A percentile compares a stretch with the other conserved stretches of the same genome.
Evolutionary conservation across 92 coral and sea anemone species (phyloP).

Genomic region (Palythoa caribaeorum): DNA sequence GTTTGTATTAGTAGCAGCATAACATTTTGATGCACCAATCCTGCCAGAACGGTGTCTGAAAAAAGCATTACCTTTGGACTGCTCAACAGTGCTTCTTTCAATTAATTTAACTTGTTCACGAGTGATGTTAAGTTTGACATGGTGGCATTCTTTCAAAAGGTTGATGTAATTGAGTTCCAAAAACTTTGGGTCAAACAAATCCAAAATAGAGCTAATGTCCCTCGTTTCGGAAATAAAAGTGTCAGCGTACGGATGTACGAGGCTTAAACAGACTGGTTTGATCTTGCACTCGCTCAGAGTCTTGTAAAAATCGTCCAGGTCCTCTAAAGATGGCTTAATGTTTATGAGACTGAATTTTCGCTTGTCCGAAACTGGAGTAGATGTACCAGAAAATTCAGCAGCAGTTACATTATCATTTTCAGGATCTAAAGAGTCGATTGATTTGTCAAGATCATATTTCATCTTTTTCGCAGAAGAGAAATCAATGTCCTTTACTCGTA

Average conservation of each 20-base stretch:
- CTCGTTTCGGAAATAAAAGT: slow-evolving; percentile 42
- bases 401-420: background rate
- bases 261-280: slow-evolving; percentile 38
- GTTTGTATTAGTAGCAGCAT: background rate
- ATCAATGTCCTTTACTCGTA: slow-evolving; percentile 59
- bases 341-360: background rate
- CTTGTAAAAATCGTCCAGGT: slow-evolving; percentile 46
- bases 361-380: too few relatives aligned
- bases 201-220: slow-evolving; percentile 40
- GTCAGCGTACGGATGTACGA: slow-evolving; percentile 31
- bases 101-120: background rate
- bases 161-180: background rate
- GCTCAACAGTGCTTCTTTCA: background rate
- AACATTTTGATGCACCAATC: background rate
- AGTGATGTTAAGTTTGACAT: background rate
- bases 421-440: slow-evolving; percentile 15
- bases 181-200: slow-evolving; percentile 20
- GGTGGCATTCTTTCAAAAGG: too few relatives aligned
- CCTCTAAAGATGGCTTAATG: slow-evolving; percentile 52
- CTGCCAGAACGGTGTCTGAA: background rate
- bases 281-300: slow-evolving; percentile 53
- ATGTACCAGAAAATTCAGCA: background rate
- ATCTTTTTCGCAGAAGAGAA: slow-evolving; percentile 61
- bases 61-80: background rate
- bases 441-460: slow-evolving; percentile 51